A percentile compares a stretch with the other conserved stretches of the same genome.
phyloP scores from a whole-genome alignment of 2,797 vertebrate genomes.

The Chromis chromis region DNA sequence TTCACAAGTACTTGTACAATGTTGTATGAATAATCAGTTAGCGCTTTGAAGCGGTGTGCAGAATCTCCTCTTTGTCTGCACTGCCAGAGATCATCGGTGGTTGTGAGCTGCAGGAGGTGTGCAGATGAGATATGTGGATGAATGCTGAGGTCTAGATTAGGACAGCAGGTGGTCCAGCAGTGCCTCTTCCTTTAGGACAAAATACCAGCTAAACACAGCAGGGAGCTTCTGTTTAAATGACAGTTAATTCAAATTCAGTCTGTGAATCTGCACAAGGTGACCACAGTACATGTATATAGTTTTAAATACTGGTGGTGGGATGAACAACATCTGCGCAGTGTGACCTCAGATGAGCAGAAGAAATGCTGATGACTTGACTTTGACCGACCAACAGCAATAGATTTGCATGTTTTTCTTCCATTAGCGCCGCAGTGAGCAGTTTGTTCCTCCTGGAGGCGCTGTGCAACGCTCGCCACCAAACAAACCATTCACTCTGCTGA shows the following conservation, averaged over 20 bases:
- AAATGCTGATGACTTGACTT: not conserved
- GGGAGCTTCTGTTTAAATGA: slow-evolving; percentile 40
- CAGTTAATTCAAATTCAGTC: not conserved
- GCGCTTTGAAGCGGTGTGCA: slow-evolving; percentile 11
- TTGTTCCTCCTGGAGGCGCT: slow-evolving; percentile 51
- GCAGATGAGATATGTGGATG: slow-evolving; percentile 45
- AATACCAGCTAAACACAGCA: slow-evolving; percentile 31
- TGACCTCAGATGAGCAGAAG: not conserved
- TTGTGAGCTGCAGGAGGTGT: slow-evolving; percentile 37
- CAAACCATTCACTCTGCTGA: slow-evolving; percentile 48
- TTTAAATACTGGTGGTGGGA: slow-evolving; percentile 3
- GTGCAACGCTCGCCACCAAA: slow-evolving; percentile 22
- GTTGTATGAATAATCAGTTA: slow-evolving; percentile 5
- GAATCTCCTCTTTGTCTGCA: slow-evolving; percentile 26
- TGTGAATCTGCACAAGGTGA: slow-evolving; percentile 6
- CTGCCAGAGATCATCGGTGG: slow-evolving; percentile 21
- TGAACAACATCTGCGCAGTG: not conserved
- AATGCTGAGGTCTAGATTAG: slow-evolving; percentile 57
- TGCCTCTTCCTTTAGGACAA: slow-evolving; percentile 34
- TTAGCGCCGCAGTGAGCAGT: slow-evolving; percentile 26
- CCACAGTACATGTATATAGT: not conserved
- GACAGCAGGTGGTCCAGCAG: slow-evolving; percentile 44
- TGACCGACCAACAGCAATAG: not conserved
- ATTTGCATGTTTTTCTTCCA: not conserved
- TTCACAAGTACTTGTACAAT: not conserved